Conservation (phyloP, 2,888 invertebrate genomes). For the Agrotis exclamationis region DNA sequence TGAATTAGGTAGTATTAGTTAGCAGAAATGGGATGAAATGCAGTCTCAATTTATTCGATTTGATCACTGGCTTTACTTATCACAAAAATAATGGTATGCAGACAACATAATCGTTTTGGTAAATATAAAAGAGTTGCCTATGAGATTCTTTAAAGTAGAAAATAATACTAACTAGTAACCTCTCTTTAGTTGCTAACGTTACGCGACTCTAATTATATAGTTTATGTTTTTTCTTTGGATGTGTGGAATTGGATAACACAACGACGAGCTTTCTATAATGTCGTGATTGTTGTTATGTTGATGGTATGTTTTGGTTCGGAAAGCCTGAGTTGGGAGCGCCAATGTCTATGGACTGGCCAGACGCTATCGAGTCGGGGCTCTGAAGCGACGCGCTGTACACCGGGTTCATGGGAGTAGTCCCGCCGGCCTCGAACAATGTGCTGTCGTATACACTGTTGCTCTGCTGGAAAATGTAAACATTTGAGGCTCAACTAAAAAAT, state of each 20-base stretch:
- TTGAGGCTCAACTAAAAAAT: slow-evolving; percentile 5
- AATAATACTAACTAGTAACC: slow-evolving; percentile 62
- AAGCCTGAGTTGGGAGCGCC: slow-evolving; percentile 74
- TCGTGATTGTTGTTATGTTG: slow-evolving; percentile 82
- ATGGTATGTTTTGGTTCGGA: slow-evolving; percentile 78
- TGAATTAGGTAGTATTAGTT: slow-evolving; percentile 72
- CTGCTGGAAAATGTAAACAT: slow-evolving; percentile 79
- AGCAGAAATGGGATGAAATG: slow-evolving; percentile 79
- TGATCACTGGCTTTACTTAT: slow-evolving; percentile 83
- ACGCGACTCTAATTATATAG: slow-evolving; percentile 63
- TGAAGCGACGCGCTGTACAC: slow-evolving; percentile 93
- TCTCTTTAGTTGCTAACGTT: slow-evolving; percentile 59
- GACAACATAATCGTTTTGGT: slow-evolving; percentile 39
- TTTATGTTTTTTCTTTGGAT: slow-evolving; percentile 70
- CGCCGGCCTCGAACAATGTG: slow-evolving; percentile 93
- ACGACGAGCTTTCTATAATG: slow-evolving; percentile 57
- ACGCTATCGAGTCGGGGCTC: slow-evolving; percentile 94
- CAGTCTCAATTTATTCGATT: slow-evolving; percentile 80
- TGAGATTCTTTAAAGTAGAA: slow-evolving; percentile 65
- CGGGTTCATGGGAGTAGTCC: slow-evolving; percentile 92
- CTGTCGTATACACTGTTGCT: slow-evolving; percentile 94
- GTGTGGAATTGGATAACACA: slow-evolving; percentile 62
- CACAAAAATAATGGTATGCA: slow-evolving; percentile 72
- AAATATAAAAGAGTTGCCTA: slow-evolving; percentile 48
- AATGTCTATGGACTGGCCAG: slow-evolving; percentile 86